Conservation (phyloP, 2,888 invertebrate genomes). For the Eupithecia subumbrata region DNA sequence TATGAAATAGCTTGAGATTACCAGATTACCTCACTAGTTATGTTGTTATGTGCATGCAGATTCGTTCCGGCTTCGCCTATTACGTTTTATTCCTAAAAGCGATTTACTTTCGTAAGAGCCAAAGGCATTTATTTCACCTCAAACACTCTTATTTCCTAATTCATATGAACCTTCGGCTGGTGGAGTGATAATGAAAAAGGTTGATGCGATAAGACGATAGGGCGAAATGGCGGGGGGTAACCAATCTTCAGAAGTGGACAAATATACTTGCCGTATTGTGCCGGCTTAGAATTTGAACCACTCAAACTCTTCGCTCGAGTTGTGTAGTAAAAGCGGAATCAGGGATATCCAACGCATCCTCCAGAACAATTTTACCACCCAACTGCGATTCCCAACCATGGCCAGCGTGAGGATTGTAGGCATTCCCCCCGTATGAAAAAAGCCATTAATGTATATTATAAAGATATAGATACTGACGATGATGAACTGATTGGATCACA, state of each 20-base stretch:
- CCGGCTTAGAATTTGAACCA: too few species aligned
- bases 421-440: too few species aligned
- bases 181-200: background rate
- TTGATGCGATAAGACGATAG: background rate
- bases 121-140: background rate
- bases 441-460: too few species aligned
- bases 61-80: conserved; percentile 2
- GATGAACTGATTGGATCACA: background rate
- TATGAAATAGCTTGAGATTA: conserved; percentile 10
- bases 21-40: conserved; percentile 7
- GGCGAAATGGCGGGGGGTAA: background rate
- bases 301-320: background rate
- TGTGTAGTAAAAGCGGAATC: background rate
- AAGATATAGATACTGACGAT: too few species aligned
- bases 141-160: background rate
- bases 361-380: background rate
- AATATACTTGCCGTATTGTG: background rate
- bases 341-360: background rate
- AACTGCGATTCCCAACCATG: too few species aligned
- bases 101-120: background rate
- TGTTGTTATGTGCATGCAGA: conserved; percentile 12
- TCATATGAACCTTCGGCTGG: background rate
- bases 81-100: conserved; percentile 10
- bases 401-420: too few species aligned
- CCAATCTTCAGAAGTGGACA: background rate